These are phyloP conservation scores for Manis javanica DNA, from an alignment of 2,797 vertebrate species.

Conservation along the genomic window DNA sequence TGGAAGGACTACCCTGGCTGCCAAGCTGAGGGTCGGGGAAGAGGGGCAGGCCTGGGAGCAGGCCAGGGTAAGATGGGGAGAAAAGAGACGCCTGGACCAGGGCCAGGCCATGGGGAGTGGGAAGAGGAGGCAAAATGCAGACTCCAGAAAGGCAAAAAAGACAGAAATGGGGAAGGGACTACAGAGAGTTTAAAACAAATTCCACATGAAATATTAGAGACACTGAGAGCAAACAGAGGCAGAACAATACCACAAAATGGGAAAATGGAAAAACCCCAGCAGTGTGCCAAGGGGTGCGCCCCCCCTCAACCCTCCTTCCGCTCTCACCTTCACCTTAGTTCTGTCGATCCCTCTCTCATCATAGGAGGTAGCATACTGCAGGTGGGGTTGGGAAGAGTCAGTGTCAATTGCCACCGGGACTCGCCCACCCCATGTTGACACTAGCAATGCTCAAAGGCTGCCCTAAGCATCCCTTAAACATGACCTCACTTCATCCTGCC, in stretches of 20 bases:
- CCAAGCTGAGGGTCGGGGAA: too few species aligned
- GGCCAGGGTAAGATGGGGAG: too few species aligned
- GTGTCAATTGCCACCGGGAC: rapidly evolving
- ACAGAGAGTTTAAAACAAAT: not conserved
- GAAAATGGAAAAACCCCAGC: not conserved
- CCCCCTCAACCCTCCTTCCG: rapidly evolving
- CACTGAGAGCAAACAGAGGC: not conserved
- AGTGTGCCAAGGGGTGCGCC: rapidly evolving
- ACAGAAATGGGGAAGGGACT: not conserved
- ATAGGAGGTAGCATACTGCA: constrained; percentile 86
- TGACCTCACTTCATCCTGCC: not conserved
- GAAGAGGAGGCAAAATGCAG: not conserved
- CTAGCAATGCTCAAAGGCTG: not conserved
- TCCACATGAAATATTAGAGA: not conserved
- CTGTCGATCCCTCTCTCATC: rapidly evolving
- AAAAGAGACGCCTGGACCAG: not conserved
- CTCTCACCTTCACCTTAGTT: constrained; percentile 87
- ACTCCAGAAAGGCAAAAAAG: not conserved
- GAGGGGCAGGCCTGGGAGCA: too few species aligned
- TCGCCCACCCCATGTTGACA: rapidly evolving
- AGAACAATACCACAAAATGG: not conserved
- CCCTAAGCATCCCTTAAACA: not conserved
- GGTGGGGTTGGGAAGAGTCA: not conserved
- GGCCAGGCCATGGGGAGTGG: too few species aligned
- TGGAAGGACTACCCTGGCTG: not conserved